phyloP scores from a whole-genome alignment of 2,888 invertebrate species.

The Acrobeloides nanus region DNA sequence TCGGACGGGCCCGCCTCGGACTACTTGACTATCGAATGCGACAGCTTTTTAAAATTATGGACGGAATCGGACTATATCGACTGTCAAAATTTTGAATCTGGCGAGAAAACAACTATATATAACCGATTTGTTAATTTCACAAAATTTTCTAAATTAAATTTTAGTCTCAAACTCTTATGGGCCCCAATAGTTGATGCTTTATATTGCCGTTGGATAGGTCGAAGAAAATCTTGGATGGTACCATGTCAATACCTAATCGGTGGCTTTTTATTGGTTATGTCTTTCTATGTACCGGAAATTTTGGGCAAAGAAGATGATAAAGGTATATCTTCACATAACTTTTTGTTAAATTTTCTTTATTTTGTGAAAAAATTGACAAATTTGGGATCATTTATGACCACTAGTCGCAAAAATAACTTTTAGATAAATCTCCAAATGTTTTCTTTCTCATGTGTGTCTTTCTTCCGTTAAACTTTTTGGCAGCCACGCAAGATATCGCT shows the following conservation, averaged over 20 bases:
- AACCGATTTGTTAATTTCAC: too few relatives aligned
- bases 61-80: too few relatives aligned
- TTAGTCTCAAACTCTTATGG: slow-evolving; percentile 83
- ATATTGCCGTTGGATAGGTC: slow-evolving; percentile 70
- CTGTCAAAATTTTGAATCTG: too few relatives aligned
- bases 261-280: slow-evolving; percentile 77
- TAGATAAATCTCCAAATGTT: slow-evolving; percentile 25
- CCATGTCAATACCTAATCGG: slow-evolving; percentile 58
- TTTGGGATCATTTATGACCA: slow-evolving; percentile 5
- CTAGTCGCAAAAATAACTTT: neutral
- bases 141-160: slow-evolving; percentile 57
- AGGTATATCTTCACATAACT: slow-evolving; percentile 5
- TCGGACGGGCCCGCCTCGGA: too few relatives aligned
- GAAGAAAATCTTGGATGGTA: slow-evolving; percentile 75
- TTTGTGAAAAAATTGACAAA: slow-evolving; percentile 1
- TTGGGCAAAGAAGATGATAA: slow-evolving; percentile 36
- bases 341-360: slow-evolving; percentile 3
- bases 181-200: slow-evolving; percentile 93
- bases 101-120: too few relatives aligned
- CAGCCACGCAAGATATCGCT: slow-evolving; percentile 97
- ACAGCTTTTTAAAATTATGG: too few relatives aligned
- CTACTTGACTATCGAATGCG: too few relatives aligned
- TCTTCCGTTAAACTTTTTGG: slow-evolving; percentile 83
- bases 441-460: slow-evolving; percentile 73
- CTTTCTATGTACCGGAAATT: slow-evolving; percentile 57